Base-by-base conservation (phyloP, 2,888 invertebrate species). In the Drosophila nigritarsus region DNA sequence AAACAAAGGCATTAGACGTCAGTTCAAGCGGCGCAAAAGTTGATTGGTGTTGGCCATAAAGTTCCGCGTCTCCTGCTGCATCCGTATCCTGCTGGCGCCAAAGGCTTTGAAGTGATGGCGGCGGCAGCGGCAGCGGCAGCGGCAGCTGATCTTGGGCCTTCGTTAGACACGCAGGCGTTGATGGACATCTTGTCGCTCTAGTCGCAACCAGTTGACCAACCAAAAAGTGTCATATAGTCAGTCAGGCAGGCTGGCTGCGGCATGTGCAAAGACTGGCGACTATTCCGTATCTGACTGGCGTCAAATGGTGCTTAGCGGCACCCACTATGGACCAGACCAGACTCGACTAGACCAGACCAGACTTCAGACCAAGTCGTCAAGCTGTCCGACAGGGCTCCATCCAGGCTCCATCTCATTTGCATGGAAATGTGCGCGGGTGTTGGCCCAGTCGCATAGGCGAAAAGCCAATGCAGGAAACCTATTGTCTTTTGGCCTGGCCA, bases 391-490 rank as follows among this genome's bases (percentile, higher is more conserved):
- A 63, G 63, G 53, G 68, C 68, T 53, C 51, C 68, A 60, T 65
- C 68, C 62, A 69, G 78, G 62, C 70, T 70, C 61, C 66, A 72
- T 45, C 87, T 87, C 85, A 87, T 87, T 87, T 87, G 87, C 87
- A 87, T 87, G 89, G 73, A 87, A 87, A 87, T 87, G 89, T 87
- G 87, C 87, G 87, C 89, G 87, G 87, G 87, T 89, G 87, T 87
- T 89, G 87, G 87, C 82, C 77, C 82, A 80, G 83, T 69, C 80
- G 61, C 49, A 60, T 50, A 62, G 30, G 38, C 54, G 56, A 64
- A 64, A 62, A 58, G 11, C 67, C 65, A 78, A 72, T 72, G 67
- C 62, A 72, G 79, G 60, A 79, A 85, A 75, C 69, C 84, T 81
- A 84, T 84, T 87, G 84, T 87, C 83, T 87, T 83, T 85, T 78